Evolutionary conservation across 2,888 invertebrate species (phyloP).

Genomic region (Acanthoscelides obtectus): DNA sequence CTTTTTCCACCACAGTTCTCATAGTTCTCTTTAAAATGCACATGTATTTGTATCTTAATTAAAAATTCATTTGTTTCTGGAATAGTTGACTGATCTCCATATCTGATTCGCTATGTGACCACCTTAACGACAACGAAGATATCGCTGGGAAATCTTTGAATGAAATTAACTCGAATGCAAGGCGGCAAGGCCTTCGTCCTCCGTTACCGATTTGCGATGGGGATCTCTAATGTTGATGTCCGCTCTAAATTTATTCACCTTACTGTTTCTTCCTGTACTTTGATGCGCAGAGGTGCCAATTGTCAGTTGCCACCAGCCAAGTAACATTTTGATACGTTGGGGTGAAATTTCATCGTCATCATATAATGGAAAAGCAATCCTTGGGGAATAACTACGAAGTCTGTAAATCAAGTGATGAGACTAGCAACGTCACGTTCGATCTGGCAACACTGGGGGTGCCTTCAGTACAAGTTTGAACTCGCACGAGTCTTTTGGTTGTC

Average conservation of each 20-base stretch:
- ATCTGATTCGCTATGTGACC: slow-evolving; percentile 43
- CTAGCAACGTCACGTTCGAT: too few species aligned
- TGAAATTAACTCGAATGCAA: slow-evolving; percentile 42
- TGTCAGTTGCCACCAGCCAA: too few species aligned
- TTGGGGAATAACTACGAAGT: too few species aligned
- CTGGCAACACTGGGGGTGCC: too few species aligned
- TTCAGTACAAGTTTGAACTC: too few species aligned
- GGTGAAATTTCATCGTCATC: too few species aligned
- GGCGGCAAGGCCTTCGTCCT: slow-evolving; percentile 34
- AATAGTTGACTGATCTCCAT: slow-evolving; percentile 43
- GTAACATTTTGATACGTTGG: too few species aligned
- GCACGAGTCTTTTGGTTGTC: too few species aligned
- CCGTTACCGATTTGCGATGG: not conserved
- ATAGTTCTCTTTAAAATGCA: slow-evolving; percentile 40
- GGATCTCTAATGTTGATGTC: not conserved
- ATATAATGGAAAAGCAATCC: too few species aligned
- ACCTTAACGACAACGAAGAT: slow-evolving; percentile 42
- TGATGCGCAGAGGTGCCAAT: not conserved
- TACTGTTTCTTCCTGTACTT: not conserved
- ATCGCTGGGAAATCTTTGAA: slow-evolving; percentile 42
- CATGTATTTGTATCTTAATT: slow-evolving; percentile 41
- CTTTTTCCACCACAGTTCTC: slow-evolving; percentile 29
- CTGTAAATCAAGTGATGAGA: too few species aligned
- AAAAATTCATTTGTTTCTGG: slow-evolving; percentile 40
- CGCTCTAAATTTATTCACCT: not conserved